phyloP scores from a whole-genome alignment of 2,113 vertebrate genomes.

The Pterocles gutturalis region DNA sequence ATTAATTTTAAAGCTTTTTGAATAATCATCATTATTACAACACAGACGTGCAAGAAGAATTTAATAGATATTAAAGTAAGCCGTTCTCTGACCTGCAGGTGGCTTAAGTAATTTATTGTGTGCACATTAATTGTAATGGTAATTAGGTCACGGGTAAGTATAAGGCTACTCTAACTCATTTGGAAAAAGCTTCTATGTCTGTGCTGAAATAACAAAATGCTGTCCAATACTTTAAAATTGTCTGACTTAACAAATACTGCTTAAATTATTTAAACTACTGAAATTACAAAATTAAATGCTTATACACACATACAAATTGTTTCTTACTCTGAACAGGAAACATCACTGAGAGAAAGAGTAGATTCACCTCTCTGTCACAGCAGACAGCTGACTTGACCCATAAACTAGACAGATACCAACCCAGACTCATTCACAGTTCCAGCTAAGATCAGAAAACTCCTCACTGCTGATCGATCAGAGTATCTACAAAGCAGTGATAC shows the following conservation, averaged over 20 bases:
- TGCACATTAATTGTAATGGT: neutral
- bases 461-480: neutral
- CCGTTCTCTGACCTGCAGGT: constrained; percentile 1
- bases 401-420: neutral
- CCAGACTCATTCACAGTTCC: neutral
- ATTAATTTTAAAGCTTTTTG: constrained; percentile 10
- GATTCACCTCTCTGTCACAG: neutral
- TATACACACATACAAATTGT: neutral
- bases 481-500: neutral
- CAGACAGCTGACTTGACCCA: neutral
- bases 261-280: neutral
- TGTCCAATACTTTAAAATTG: neutral
- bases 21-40: constrained; percentile 9
- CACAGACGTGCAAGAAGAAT: neutral
- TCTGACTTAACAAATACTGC: neutral
- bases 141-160: neutral
- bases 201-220: neutral
- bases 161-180: neutral
- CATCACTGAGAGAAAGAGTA: neutral
- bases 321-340: neutral
- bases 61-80: neutral
- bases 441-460: neutral
- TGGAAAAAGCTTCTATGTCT: neutral
- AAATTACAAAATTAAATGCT: neutral
- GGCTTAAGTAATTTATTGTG: neutral